Percentiles rank a stretch among this genome's conserved stretches.
Evolutionary conservation across 2,888 invertebrate species (phyloP).

Genomic region (Leucoptera coffeella): DNA sequence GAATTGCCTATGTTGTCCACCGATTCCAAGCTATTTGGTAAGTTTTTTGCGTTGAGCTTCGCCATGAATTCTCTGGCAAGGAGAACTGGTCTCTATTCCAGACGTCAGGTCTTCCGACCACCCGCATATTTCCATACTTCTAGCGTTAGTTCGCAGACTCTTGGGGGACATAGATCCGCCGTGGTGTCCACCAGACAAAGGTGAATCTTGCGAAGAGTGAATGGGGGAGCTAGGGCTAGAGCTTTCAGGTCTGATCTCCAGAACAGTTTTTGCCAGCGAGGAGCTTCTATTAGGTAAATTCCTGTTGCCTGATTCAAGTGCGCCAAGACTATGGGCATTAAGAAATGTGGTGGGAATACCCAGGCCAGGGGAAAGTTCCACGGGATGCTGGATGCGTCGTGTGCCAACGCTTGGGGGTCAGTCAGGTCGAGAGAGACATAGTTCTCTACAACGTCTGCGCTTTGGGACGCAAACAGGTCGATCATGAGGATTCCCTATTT

Average conservation of each 20-base stretch:
- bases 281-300: constrained; percentile 7
- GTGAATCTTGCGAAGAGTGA: no score
- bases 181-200: not conserved
- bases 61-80: not conserved
- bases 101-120: not conserved
- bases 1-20: not conserved
- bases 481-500: constrained; percentile 5
- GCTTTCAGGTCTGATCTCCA: constrained; percentile 7
- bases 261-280: constrained; percentile 6
- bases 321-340: constrained; percentile 8
- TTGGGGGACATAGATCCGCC: not conserved
- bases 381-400: constrained; percentile 5
- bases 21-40: not conserved
- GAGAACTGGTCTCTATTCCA: not conserved
- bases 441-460: constrained; percentile 2
- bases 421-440: constrained; percentile 5
- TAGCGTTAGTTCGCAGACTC: not conserved
- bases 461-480: constrained; percentile 5
- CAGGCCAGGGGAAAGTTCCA: constrained; percentile 8
- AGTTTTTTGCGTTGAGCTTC: not conserved
- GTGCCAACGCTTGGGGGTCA: constrained; percentile 2
- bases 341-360: constrained; percentile 10
- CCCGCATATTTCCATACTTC: constrained; percentile 2
- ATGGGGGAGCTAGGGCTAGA: constrained; percentile 5
- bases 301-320: constrained; percentile 8